phyloP scores from a whole-genome alignment of 2,888 invertebrate genomes.

The Leptopilina myrica region DNA sequence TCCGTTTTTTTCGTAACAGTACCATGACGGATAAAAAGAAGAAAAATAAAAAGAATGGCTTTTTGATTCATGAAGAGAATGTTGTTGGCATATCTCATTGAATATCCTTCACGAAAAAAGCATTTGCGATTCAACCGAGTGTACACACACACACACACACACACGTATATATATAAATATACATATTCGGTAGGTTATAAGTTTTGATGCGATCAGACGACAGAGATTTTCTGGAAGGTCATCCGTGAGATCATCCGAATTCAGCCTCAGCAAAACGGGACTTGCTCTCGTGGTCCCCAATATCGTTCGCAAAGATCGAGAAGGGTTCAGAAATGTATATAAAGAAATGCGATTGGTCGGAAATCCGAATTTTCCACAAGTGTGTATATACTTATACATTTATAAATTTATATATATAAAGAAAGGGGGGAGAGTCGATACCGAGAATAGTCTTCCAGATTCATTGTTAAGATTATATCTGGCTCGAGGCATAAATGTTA shows the following conservation, averaged over 20 bases:
- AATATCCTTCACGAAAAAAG: slow-evolving; percentile 19
- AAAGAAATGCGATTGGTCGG: slow-evolving; percentile 26
- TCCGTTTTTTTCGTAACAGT: no score
- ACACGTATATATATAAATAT: no score
- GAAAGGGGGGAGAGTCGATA: slow-evolving; percentile 20
- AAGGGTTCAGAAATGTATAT: not conserved
- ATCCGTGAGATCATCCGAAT: slow-evolving; percentile 39
- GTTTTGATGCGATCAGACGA: slow-evolving; percentile 40
- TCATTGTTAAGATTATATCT: slow-evolving; percentile 41
- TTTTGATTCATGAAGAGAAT: not conserved
- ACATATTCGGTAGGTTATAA: slow-evolving; percentile 25
- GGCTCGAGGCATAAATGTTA: slow-evolving; percentile 36
- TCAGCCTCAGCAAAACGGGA: slow-evolving; percentile 33
- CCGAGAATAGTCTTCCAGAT: slow-evolving; percentile 38
- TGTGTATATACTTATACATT: no score
- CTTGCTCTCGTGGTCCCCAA: slow-evolving; percentile 26
- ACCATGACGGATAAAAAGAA: no score
- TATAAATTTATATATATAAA: no score
- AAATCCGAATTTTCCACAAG: slow-evolving; percentile 30
- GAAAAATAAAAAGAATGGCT: no score
- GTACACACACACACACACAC: not conserved
- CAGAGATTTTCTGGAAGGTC: slow-evolving; percentile 36
- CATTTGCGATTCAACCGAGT: slow-evolving; percentile 18
- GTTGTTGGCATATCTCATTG: slow-evolving; percentile 19
- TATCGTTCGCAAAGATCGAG: slow-evolving; percentile 5